These are phyloP conservation scores for Candidula unifasciata DNA, from an alignment of 2,888 invertebrate species.

Conservation along the genomic window DNA sequence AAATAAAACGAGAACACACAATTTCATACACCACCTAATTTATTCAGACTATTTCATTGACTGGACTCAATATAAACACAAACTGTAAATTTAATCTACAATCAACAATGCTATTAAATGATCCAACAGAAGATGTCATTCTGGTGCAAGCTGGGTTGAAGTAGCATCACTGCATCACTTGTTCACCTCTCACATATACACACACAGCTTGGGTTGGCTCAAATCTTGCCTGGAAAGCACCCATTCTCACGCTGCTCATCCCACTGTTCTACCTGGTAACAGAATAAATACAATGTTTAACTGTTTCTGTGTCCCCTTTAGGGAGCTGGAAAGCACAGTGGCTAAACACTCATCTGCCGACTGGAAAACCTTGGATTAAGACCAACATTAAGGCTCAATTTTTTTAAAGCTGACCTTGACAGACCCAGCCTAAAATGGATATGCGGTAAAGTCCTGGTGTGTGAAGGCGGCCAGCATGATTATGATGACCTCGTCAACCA, in stretches of 20 bases:
- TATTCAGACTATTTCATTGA: neutral
- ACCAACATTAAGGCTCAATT: too few species aligned
- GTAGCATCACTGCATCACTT: neutral
- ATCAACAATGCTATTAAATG: constrained; percentile 1
- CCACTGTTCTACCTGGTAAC: constrained; percentile 86
- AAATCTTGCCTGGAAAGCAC: constrained; percentile 85
- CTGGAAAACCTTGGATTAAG: too few species aligned
- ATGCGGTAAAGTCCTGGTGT: too few species aligned
- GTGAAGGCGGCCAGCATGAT: too few species aligned
- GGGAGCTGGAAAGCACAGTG: too few species aligned
- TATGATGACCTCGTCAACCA: too few species aligned
- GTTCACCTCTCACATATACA: neutral
- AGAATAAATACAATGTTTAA: constrained; percentile 26
- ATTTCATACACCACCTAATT: neutral
- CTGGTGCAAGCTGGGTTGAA: neutral
- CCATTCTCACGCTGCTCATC: constrained; percentile 87
- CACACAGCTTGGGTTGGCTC: constrained; percentile 19
- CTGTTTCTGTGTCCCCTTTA: too few species aligned
- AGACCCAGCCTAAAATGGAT: too few species aligned
- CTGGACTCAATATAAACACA: neutral
- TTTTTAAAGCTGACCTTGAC: too few species aligned
- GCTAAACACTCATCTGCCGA: too few species aligned
- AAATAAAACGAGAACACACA: too few species aligned
- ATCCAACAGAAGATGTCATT: neutral
- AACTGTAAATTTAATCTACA: neutral